Evolutionary conservation across 2,888 invertebrate species (phyloP).

Genomic region (Pterobdella sp.): DNA sequence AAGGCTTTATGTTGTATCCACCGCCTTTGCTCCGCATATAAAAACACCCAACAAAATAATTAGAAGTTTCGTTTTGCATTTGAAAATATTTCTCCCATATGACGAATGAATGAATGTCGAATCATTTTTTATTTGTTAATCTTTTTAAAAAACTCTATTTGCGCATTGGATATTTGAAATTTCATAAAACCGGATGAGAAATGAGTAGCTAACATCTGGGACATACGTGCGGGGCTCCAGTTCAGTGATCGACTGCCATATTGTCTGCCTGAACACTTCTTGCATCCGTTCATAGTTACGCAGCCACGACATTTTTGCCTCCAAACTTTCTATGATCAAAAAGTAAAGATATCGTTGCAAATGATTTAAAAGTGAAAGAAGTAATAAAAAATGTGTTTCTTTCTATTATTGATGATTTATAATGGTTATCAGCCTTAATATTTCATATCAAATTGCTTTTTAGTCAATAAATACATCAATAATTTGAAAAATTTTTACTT

Average conservation of each 20-base stretch:
- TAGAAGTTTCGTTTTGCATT: too few relatives aligned
- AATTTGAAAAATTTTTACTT: too few relatives aligned
- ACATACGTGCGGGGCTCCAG: slow-evolving; percentile 58
- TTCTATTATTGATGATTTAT: background rate
- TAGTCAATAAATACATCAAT: too few relatives aligned
- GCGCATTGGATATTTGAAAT: background rate
- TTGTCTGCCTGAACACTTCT: slow-evolving; percentile 59
- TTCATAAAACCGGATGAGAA: background rate
- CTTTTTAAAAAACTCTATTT: background rate
- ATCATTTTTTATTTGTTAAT: background rate
- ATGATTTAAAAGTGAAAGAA: too few relatives aligned
- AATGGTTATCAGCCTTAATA: background rate
- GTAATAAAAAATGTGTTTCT: too few relatives aligned
- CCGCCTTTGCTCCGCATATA: too few relatives aligned
- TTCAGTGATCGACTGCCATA: slow-evolving; percentile 60
- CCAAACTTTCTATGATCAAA: slow-evolving; percentile 55
- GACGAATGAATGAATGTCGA: too few relatives aligned
- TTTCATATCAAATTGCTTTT: too few relatives aligned
- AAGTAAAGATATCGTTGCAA: background rate
- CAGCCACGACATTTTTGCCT: slow-evolving; percentile 62
- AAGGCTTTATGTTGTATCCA: too few relatives aligned
- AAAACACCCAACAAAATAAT: too few relatives aligned
- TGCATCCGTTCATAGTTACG: slow-evolving; percentile 61
- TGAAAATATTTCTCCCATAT: too few relatives aligned
- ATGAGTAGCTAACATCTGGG: slow-evolving; percentile 52